Conservation (phyloP, 2,888 invertebrate species). For the Anodontia alba region DNA sequence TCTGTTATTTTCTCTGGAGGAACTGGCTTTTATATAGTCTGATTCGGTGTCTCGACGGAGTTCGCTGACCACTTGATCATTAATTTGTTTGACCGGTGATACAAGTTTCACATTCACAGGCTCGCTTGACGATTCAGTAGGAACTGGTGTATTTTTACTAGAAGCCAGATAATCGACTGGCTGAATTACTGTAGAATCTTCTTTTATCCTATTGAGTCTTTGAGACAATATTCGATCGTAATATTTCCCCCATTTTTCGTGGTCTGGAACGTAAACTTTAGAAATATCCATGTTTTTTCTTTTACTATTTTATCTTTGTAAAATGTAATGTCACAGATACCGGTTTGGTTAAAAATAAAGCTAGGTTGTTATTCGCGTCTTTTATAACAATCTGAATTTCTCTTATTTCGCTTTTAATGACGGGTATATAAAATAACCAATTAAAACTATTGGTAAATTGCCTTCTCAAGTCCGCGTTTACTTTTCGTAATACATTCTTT, state of each 20-base stretch:
- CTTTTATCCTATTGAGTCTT: too few relatives aligned
- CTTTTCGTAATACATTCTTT: not conserved
- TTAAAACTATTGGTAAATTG: not conserved
- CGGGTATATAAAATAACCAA: not conserved
- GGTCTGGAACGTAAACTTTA: constrained; percentile 1
- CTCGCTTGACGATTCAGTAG: too few relatives aligned
- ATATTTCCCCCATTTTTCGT: not conserved
- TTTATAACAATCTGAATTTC: not conserved
- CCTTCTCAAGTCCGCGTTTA: not conserved
- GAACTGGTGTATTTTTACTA: too few relatives aligned
- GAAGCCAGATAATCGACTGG: too few relatives aligned
- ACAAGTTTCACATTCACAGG: constrained; percentile 13
- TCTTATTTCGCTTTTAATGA: not conserved
- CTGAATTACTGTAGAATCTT: too few relatives aligned
- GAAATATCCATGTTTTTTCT: not conserved
- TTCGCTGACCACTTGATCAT: constrained; percentile 26
- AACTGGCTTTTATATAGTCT: not conserved
- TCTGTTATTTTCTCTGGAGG: not conserved
- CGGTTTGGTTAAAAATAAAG: not conserved
- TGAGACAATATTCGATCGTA: not conserved
- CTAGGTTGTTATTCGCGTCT: not conserved
- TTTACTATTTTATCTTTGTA: not conserved
- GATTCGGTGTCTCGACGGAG: not conserved
- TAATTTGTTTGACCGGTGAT: constrained; percentile 28
- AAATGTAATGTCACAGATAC: not conserved